Evolutionary conservation across 2,797 vertebrate genomes (phyloP), one percentile per base, ranked within the genome.

Genomic region (Tokudaia tokunoshimensis): DNA sequence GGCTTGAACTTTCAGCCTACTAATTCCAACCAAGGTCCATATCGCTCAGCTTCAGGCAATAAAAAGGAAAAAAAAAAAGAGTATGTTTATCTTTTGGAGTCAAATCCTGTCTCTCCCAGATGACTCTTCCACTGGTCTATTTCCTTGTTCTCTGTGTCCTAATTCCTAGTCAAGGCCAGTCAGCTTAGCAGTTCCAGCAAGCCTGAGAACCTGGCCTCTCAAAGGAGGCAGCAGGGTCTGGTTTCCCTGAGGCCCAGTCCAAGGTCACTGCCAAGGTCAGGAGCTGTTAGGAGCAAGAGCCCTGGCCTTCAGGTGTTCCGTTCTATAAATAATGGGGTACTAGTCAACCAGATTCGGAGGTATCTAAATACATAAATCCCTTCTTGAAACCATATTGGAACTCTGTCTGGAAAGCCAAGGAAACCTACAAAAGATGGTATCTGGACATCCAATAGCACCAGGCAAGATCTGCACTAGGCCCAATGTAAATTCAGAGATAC

Each of bases 1-100:
- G 98, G 94, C 95, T 92, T 98, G 98, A 98, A 98, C 98, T 99
- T 98, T 98, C 97, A 98, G 95, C 98, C 97, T 76, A 83, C 34
- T 17, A 85, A 96, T 90, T 96, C 97, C 98, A 96, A 89, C 93
- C 93, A 65, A 74, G 72, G 96, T 89, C 75, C 94, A 91, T 95
- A 97, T 97, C 92, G 0, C 96, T 97, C 76, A 37, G 81, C 97
- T 81, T 89, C 74, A 78, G 86, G 97, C 96, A 97, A 98, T 97
- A 98, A 97, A 98, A 97, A 63, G n/a, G 12, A 13, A 2, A 91
- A 76, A 92, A 95, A 92, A 80, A 92, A 95, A 92, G 75, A 24
- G 7, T 14, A 20, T 96, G 96, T 97, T 97, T 97, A 98, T 97
- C 97, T 97, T 89, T 94, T 74, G 59, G 61, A 92, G 93, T 82